Conservation (phyloP, 37 sponge, comb jelly and placozoan species). For the Spongilla lacustris region DNA sequence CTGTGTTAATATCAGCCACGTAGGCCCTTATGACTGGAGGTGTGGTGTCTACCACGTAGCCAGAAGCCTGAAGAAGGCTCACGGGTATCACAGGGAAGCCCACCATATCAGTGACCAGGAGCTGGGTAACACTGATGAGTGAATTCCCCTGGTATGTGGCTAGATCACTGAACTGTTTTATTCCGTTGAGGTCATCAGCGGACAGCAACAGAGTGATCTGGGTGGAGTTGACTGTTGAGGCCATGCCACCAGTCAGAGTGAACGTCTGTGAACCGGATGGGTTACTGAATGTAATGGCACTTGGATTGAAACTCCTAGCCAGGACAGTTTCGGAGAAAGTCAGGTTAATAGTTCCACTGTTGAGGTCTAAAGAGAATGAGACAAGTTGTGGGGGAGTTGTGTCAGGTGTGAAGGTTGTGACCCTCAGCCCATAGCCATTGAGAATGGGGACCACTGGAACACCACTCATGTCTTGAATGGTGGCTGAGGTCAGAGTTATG, state of each 20-base stretch:
- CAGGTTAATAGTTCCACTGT: conserved; percentile 56
- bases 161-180: conserved; percentile 62
- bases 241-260: conserved; percentile 65
- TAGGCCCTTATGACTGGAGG: conserved; percentile 61
- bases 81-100: conserved; percentile 39
- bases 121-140: conserved; percentile 41
- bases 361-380: conserved; percentile 72
- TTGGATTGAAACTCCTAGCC: conserved; percentile 61
- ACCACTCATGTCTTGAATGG: conserved; percentile 72
- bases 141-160: conserved; percentile 67
- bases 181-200: conserved; percentile 71
- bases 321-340: conserved; percentile 85
- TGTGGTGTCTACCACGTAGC: conserved; percentile 40
- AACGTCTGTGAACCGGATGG: conserved; percentile 12
- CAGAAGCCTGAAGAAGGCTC: conserved; percentile 3
- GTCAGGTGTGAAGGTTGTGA: conserved; percentile 56
- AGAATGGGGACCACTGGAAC: conserved; percentile 53
- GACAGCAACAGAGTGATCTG: conserved; percentile 47
- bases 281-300: conserved; percentile 46
- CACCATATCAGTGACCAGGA: conserved; percentile 69
- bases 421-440: conserved; percentile 27
- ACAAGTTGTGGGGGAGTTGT: conserved; percentile 74
- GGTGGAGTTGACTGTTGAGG: conserved; percentile 26
- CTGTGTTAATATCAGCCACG: conserved; percentile 74
- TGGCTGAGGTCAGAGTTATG: conserved; percentile 34